These are phyloP conservation scores for Megamerina dolium DNA, from an alignment of 2,888 invertebrate genomes.

Conservation along the genomic window DNA sequence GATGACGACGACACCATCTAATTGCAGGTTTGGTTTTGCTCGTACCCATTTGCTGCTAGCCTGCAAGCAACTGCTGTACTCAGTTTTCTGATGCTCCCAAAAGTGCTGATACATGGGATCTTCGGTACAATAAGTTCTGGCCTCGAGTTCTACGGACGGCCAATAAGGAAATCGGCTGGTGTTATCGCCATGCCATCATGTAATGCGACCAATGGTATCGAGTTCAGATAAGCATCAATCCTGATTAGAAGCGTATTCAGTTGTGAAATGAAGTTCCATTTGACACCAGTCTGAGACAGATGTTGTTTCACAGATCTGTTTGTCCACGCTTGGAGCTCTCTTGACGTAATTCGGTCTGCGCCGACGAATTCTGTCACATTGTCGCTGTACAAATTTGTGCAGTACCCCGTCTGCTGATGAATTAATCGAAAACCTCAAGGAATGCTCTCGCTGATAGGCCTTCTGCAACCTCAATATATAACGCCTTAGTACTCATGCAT, in stretches of 20 bases:
- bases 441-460: conserved; percentile 10
- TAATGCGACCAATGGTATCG: conserved; percentile 6
- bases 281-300: background rate
- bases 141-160: background rate
- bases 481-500: conserved; percentile 12
- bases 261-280: background rate
- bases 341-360: conserved; percentile 12
- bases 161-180: background rate
- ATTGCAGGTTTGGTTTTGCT: too few relatives aligned
- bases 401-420: conserved; percentile 1
- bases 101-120: conserved; percentile 7
- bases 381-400: conserved; percentile 2
- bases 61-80: conserved; percentile 7
- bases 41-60: conserved; percentile 8
- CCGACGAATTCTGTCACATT: conserved; percentile 10
- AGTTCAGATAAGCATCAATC: conserved; percentile 1
- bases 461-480: conserved; percentile 14
- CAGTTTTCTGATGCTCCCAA: conserved; percentile 9
- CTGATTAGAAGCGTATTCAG: background rate
- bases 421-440: conserved; percentile 8
- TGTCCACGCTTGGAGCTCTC: too few relatives aligned
- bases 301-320: background rate
- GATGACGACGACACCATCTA: conserved; percentile 9
- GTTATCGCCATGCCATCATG: too few relatives aligned
- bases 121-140: background rate